phyloP scores from a whole-genome alignment of 2,888 invertebrate genomes.

The Drosophila merina region DNA sequence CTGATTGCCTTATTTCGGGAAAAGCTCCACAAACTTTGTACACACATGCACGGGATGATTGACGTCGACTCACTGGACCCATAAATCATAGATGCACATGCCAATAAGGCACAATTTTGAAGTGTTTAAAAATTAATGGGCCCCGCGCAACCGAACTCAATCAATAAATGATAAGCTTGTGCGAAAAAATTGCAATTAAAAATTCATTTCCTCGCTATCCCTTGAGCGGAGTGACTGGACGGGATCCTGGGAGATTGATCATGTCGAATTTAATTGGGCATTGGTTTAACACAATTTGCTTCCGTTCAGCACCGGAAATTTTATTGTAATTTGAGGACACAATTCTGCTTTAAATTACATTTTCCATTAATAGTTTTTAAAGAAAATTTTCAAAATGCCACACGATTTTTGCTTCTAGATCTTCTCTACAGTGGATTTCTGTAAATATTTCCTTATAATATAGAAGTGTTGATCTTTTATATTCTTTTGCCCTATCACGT shows the following conservation, averaged over 20 bases:
- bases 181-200: slow-evolving; percentile 36
- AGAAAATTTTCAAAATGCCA: slow-evolving; percentile 3
- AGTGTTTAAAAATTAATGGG: slow-evolving; percentile 68
- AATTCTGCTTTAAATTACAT: background rate
- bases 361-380: background rate
- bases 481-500: no score
- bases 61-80: slow-evolving; percentile 56
- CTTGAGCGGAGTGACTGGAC: background rate
- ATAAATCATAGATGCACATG: slow-evolving; percentile 71
- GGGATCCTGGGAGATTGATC: slow-evolving; percentile 16
- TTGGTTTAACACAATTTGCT: background rate
- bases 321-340: background rate
- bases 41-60: slow-evolving; percentile 46
- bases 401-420: background rate
- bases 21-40: slow-evolving; percentile 2
- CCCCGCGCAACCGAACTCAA: slow-evolving; percentile 45
- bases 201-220: slow-evolving; percentile 14
- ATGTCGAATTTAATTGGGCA: background rate
- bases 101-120: slow-evolving; percentile 62
- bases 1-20: slow-evolving; percentile 55
- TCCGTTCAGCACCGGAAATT: background rate
- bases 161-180: slow-evolving; percentile 56
- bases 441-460: no score
- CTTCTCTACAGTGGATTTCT: no score
- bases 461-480: no score